phyloP scores from a whole-genome alignment of 2,888 invertebrate species.

The Papilio gigon region DNA sequence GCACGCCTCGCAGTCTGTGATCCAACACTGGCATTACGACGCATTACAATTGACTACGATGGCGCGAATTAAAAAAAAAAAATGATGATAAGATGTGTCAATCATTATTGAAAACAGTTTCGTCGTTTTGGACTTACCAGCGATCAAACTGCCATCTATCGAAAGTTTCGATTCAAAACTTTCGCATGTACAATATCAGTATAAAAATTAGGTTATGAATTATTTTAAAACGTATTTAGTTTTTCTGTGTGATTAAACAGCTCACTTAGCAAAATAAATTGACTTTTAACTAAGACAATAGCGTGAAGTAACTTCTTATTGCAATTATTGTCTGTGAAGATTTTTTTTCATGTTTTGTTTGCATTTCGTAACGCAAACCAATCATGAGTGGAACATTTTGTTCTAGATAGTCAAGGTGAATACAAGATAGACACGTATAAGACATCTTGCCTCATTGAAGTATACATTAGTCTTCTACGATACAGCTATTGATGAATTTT shows the following conservation, averaged over 20 bases:
- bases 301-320: not conserved
- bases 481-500: not conserved
- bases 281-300: slow-evolving; percentile 1
- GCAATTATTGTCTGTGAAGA: not conserved
- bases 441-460: not conserved
- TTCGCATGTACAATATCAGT: too few relatives aligned
- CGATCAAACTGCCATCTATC: too few relatives aligned
- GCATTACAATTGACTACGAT: too few relatives aligned
- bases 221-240: not conserved
- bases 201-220: too few relatives aligned
- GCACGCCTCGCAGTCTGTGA: too few relatives aligned
- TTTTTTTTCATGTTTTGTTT: slow-evolving; percentile 3
- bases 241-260: not conserved
- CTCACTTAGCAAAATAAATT: not conserved
- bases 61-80: too few relatives aligned
- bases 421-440: not conserved
- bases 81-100: too few relatives aligned
- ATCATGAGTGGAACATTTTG: not conserved
- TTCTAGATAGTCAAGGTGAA: not conserved
- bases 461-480: too few relatives aligned
- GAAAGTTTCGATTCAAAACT: too few relatives aligned
- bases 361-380: not conserved
- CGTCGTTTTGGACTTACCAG: too few relatives aligned
- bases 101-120: too few relatives aligned
- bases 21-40: too few relatives aligned